Evolutionary conservation across 2,888 invertebrate genomes (phyloP).

Genomic region (Diaphora mendica): DNA sequence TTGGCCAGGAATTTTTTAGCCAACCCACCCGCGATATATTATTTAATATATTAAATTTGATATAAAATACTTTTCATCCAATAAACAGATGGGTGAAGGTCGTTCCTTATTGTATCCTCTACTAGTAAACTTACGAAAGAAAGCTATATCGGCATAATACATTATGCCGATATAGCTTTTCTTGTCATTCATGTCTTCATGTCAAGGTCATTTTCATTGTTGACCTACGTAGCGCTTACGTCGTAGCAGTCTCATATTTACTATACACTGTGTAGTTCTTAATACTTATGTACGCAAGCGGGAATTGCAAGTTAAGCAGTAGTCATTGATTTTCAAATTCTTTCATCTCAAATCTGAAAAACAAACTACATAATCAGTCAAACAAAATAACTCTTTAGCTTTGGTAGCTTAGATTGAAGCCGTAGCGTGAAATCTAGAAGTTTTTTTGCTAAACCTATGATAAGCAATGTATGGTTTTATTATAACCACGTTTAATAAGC

Average conservation of each 20-base stretch:
- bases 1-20: no score
- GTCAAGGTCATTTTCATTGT: conserved; percentile 1
- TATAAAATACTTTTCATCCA: no score
- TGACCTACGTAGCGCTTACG: conserved; percentile 1
- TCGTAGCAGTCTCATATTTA: not conserved
- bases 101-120: no score
- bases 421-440: not conserved
- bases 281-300: no score
- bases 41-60: no score
- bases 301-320: no score
- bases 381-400: not conserved
- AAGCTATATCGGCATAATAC: not conserved
- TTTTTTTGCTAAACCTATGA: not conserved
- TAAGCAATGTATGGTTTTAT: not conserved
- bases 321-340: no score
- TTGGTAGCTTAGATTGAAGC: not conserved
- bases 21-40: no score
- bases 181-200: no score
- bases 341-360: not conserved
- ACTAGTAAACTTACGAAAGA: not conserved
- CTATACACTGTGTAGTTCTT: not conserved
- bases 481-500: not conserved
- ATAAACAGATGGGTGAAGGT: no score
- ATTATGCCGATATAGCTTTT: no score
- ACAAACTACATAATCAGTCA: not conserved